Conservation (phyloP, 2,797 vertebrate genomes). For the Propithecus perrieri region DNA sequence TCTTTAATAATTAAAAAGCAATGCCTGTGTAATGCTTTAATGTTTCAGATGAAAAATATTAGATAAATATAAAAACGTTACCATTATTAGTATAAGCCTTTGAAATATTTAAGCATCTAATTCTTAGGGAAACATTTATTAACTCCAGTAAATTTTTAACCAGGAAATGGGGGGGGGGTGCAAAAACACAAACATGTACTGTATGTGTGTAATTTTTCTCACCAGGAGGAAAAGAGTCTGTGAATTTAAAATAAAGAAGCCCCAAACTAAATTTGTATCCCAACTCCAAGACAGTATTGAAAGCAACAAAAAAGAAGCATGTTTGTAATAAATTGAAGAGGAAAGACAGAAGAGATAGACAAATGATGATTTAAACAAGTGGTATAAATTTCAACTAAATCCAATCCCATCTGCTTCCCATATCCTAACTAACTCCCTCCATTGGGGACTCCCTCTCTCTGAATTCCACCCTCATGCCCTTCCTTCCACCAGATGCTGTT, state of each 20-base stretch:
- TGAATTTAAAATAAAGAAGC: background rate
- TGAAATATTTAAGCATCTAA: constrained; percentile 44
- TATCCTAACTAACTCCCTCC: background rate
- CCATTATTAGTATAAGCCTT: constrained; percentile 30
- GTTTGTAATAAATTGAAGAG: background rate
- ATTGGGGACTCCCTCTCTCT: background rate
- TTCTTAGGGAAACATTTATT: constrained; percentile 50
- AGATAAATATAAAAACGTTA: constrained; percentile 26
- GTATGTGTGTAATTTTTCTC: background rate
- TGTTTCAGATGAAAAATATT: constrained; percentile 28
- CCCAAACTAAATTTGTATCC: constrained; percentile 14
- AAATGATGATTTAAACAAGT: constrained; percentile 9
- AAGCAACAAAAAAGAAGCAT: background rate
- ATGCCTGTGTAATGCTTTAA: constrained; percentile 25
- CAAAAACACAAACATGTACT: background rate
- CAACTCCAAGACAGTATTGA: background rate
- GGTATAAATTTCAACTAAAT: background rate
- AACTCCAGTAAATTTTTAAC: constrained; percentile 55
- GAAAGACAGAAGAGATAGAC: background rate
- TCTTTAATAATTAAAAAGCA: constrained; percentile 38
- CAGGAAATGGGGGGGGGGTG: background rate
- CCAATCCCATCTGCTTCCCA: background rate
- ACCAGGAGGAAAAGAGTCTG: background rate
- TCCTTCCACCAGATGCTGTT: constrained; percentile 47
- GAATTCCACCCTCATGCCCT: constrained; percentile 11